Percentiles rank a stretch among this genome's conserved stretches.
phyloP scores from a whole-genome alignment of 2,797 vertebrate species.

The Limosa lapponica region DNA sequence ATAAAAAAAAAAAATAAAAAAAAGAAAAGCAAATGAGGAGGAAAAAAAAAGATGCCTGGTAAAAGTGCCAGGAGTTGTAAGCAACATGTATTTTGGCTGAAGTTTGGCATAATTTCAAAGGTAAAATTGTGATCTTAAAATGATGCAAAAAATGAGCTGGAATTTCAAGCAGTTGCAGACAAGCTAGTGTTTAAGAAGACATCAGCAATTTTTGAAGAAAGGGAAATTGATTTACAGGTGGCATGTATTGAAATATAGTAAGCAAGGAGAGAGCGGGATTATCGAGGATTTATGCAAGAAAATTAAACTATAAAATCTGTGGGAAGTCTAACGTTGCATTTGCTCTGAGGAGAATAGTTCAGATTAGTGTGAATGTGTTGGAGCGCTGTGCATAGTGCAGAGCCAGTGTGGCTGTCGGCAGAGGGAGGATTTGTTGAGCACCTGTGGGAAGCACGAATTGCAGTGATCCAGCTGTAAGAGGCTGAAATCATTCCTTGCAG shows the following conservation, averaged over 20 bases:
- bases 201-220: not conserved
- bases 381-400: not conserved
- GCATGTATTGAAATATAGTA: constrained; percentile 2
- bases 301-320: not conserved
- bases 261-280: not conserved
- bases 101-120: not conserved
- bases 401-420: not conserved
- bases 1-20: not conserved
- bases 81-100: not conserved
- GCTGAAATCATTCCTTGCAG: not conserved
- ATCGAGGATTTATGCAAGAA: not conserved
- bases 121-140: constrained; percentile 8
- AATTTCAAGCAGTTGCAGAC: not conserved
- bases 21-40: not conserved
- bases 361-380: not conserved
- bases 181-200: not conserved
- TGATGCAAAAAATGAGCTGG: not conserved
- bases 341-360: not conserved
- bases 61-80: not conserved
- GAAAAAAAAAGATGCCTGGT: not conserved
- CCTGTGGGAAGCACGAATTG: not conserved
- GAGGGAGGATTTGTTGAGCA: not conserved
- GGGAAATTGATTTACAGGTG: constrained; percentile 29
- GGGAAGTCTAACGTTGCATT: not conserved
- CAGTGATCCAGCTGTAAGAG: not conserved